Conservation (phyloP, 2,888 invertebrate species). For the Neria commutata region DNA sequence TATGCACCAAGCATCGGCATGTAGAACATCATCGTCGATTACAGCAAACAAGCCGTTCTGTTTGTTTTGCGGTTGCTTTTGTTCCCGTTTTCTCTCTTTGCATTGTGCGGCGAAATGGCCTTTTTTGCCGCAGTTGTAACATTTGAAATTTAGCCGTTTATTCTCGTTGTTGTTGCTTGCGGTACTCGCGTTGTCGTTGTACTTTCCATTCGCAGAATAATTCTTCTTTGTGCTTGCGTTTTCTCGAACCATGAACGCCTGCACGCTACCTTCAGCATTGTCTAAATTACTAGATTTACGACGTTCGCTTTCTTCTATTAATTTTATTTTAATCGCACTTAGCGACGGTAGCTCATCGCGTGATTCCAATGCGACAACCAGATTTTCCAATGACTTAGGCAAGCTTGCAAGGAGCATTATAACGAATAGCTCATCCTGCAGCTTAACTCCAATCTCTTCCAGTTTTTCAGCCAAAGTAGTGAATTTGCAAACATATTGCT, state of each 20-base stretch:
- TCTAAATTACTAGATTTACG: not conserved
- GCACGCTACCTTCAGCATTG: not conserved
- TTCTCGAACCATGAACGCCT: not conserved
- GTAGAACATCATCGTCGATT: not conserved
- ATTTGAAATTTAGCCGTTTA: not conserved
- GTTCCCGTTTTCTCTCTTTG: not conserved
- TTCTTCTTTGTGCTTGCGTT: not conserved
- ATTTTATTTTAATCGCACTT: not conserved
- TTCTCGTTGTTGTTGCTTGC: not conserved
- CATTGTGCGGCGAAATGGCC: not conserved
- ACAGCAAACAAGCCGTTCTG: not conserved
- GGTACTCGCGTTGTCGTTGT: not conserved
- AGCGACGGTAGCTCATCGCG: slow-evolving; percentile 4
- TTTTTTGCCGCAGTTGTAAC: not conserved
- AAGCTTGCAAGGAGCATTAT: slow-evolving; percentile 4
- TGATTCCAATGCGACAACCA: not conserved
- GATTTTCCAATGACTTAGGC: slow-evolving; percentile 2
- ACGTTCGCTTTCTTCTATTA: slow-evolving; percentile 1
- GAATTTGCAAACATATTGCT: not conserved
- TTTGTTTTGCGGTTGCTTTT: not conserved
- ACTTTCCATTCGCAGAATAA: not conserved
- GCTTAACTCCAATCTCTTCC: not conserved
- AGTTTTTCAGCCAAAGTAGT: not conserved
- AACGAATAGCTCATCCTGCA: not conserved
- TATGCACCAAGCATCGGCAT: not conserved